Conservation (phyloP, 30 jellyfish, hydroid and myxozoan species). For the Haliclystus octoradiatus region DNA sequence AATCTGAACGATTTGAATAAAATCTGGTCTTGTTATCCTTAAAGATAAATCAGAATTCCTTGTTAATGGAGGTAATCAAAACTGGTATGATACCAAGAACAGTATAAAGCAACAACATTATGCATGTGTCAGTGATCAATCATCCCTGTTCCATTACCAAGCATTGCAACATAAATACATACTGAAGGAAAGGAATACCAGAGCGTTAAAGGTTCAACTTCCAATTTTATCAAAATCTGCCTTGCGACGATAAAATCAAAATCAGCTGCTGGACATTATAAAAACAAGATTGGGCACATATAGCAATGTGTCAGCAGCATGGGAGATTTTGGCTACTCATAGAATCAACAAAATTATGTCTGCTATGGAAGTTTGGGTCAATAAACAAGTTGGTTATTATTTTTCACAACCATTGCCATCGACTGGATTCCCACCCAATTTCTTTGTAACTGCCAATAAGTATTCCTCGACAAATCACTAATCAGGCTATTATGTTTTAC, state of each 20-base stretch:
- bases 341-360: slow-evolving; percentile 7
- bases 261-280: slow-evolving; percentile 14
- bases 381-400: not conserved
- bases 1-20: too few species aligned
- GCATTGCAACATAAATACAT: too few species aligned
- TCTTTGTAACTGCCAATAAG: slow-evolving; percentile 19
- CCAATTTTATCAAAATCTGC: too few species aligned
- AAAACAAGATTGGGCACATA: slow-evolving; percentile 8
- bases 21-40: too few species aligned
- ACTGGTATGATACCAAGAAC: too few species aligned
- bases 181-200: too few species aligned
- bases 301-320: slow-evolving; percentile 10
- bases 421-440: slow-evolving; percentile 18
- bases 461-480: slow-evolving; percentile 8
- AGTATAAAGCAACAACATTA: too few species aligned
- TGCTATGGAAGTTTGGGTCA: slow-evolving; percentile 6
- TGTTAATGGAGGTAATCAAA: too few species aligned
- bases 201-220: too few species aligned
- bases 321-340: slow-evolving; percentile 24
- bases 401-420: slow-evolving; percentile 4
- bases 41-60: too few species aligned
- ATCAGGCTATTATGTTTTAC: slow-evolving; percentile 14
- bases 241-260: slow-evolving; percentile 9
- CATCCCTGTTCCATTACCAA: too few species aligned
- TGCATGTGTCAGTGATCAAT: too few species aligned